These are phyloP conservation scores for Drosophila multiciliata DNA, from an alignment of 2,888 invertebrate species.

Conservation along the genomic window DNA sequence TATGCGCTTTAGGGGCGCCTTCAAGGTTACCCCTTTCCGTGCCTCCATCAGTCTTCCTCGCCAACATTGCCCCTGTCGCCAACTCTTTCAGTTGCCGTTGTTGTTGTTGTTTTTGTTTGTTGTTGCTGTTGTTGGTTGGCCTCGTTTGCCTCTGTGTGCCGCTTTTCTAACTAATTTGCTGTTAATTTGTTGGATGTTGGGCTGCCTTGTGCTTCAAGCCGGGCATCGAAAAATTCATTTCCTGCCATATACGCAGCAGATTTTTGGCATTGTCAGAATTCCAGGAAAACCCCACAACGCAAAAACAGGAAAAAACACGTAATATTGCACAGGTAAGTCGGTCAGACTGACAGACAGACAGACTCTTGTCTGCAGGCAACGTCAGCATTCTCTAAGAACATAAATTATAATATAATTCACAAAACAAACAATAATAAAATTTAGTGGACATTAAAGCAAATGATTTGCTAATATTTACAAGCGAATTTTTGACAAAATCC, in stretches of 20 bases:
- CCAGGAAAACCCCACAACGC: conserved; percentile 64
- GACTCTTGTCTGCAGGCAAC: conserved; percentile 13
- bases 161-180: conserved; percentile 74
- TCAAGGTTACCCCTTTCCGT: conserved; percentile 61
- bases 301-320: conserved; percentile 12
- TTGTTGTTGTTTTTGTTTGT: not conserved
- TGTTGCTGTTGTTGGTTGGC: not conserved
- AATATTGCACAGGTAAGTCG: conserved; percentile 23
- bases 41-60: not conserved
- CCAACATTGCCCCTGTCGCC: conserved; percentile 5
- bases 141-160: conserved; percentile 7
- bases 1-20: conserved; percentile 76
- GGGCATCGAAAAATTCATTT: conserved; percentile 32
- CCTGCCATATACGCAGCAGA: conserved; percentile 40
- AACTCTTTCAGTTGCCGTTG: not conserved
- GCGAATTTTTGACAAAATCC: not conserved
- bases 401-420: conserved; percentile 1
- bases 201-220: conserved; percentile 32
- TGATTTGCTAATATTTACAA: not conserved
- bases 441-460: not conserved
- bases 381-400: conserved; percentile 40
- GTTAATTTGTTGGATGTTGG: conserved; percentile 56
- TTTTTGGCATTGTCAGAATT: conserved; percentile 64
- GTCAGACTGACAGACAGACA: conserved; percentile 4
- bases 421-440: conserved; percentile 9